A percentile compares a stretch with the other conserved stretches of the same genome.
phyloP scores from a whole-genome alignment of 2,888 invertebrate genomes.

The Rosalia funebris region DNA sequence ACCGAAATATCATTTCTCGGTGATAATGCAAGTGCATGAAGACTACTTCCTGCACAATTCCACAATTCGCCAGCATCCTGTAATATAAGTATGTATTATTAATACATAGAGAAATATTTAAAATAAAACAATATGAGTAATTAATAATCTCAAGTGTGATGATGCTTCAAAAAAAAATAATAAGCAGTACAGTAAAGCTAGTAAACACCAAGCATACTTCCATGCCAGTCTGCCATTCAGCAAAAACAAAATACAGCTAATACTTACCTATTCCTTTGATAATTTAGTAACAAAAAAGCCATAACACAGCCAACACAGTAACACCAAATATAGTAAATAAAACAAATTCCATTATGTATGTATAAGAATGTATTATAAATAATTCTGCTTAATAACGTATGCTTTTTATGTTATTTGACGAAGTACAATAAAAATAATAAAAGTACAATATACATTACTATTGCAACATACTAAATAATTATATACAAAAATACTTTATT shows the following conservation, averaged over 20 bases:
- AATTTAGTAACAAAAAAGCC: conserved; percentile 25
- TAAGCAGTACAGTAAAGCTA: not conserved
- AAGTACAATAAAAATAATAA: conserved; percentile 29
- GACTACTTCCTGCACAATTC: conserved; percentile 65
- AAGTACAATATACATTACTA: conserved; percentile 32
- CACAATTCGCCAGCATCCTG: conserved; percentile 66
- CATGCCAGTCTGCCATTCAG: conserved; percentile 14
- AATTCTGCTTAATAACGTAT: conserved; percentile 27
- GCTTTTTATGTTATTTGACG: conserved; percentile 6
- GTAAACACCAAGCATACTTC: conserved; percentile 10
- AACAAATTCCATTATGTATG: conserved; percentile 32
- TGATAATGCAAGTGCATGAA: conserved; percentile 68
- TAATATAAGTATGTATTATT: conserved; percentile 34
- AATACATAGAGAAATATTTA: not conserved
- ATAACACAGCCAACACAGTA: conserved; percentile 30
- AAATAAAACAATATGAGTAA: no score
- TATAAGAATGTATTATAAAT: conserved; percentile 39
- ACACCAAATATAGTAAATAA: conserved; percentile 31
- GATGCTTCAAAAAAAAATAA: not conserved
- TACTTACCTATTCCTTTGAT: conserved; percentile 23
- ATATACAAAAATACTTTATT: conserved; percentile 27
- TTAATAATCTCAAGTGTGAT: no score
- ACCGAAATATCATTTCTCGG: conserved; percentile 65
- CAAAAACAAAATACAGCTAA: conserved; percentile 17
- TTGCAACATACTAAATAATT: conserved; percentile 10